Evolutionary conservation across 2,888 invertebrate species (phyloP).

Genomic region (Gibbula magus): DNA sequence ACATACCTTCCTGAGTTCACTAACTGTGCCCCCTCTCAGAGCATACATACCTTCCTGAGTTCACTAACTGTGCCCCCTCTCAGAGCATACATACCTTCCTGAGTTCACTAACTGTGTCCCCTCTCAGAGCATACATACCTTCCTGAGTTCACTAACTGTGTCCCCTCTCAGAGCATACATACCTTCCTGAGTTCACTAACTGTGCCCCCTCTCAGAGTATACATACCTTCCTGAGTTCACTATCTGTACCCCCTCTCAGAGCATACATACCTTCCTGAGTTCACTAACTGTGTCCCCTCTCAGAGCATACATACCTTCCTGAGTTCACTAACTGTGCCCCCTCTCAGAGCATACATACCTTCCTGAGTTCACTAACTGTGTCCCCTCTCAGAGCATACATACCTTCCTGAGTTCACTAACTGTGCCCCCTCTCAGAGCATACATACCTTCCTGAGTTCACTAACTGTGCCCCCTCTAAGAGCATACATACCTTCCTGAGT

Average conservation of each 20-base stretch:
- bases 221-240: constrained; percentile 82
- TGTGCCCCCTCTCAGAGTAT: constrained; percentile 83
- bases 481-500: constrained; percentile 79
- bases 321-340: constrained; percentile 83
- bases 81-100: constrained; percentile 78
- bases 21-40: constrained; percentile 83
- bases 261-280: constrained; percentile 79
- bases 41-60: constrained; percentile 79
- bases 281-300: constrained; percentile 86
- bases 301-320: constrained; percentile 78
- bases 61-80: constrained; percentile 86
- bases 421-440: constrained; percentile 83
- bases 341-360: constrained; percentile 81
- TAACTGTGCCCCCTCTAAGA: constrained; percentile 84
- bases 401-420: constrained; percentile 83
- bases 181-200: constrained; percentile 83
- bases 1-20: constrained; percentile 82
- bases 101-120: constrained; percentile 83
- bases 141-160: constrained; percentile 82
- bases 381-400: constrained; percentile 82
- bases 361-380: constrained; percentile 82
- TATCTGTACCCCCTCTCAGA: constrained; percentile 83
- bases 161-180: constrained; percentile 82
- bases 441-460: constrained; percentile 82
- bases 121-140: constrained; percentile 81